Conservation (phyloP, 35 echinoderm and acorn worm species). For the Diadema setosum region DNA sequence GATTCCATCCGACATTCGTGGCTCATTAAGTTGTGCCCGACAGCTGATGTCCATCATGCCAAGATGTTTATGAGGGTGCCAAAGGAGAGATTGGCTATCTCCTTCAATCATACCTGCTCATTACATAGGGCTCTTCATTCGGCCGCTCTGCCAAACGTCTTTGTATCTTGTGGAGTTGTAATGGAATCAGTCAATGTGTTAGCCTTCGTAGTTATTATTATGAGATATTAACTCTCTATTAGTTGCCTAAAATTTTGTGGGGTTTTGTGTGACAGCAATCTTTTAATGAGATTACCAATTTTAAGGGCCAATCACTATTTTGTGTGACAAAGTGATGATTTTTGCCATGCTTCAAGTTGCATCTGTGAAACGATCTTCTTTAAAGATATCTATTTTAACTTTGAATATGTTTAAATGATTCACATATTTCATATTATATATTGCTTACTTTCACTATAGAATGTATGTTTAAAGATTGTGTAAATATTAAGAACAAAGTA, state of each 20-base stretch:
- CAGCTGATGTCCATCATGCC: background rate
- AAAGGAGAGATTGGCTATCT: background rate
- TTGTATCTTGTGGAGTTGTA: background rate
- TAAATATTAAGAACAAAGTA: too few species aligned
- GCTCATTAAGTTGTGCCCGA: background rate
- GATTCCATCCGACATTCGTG: background rate
- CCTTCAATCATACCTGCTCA: background rate
- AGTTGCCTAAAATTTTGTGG: background rate
- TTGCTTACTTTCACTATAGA: background rate
- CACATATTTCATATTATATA: background rate
- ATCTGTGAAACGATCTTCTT: background rate
- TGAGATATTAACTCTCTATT: background rate
- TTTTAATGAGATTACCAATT: too few species aligned
- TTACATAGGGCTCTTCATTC: background rate
- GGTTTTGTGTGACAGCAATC: background rate
- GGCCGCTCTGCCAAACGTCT: background rate
- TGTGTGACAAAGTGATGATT: background rate
- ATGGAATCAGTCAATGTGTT: background rate
- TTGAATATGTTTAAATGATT: background rate
- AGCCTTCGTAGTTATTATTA: background rate
- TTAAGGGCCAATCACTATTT: background rate
- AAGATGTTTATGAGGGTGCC: background rate
- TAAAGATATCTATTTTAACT: background rate
- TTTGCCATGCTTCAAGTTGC: background rate
- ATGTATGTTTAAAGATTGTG: background rate